Evolutionary conservation across 2,113 vertebrate genomes (phyloP).

Genomic region (Nasalis larvatus): DNA sequence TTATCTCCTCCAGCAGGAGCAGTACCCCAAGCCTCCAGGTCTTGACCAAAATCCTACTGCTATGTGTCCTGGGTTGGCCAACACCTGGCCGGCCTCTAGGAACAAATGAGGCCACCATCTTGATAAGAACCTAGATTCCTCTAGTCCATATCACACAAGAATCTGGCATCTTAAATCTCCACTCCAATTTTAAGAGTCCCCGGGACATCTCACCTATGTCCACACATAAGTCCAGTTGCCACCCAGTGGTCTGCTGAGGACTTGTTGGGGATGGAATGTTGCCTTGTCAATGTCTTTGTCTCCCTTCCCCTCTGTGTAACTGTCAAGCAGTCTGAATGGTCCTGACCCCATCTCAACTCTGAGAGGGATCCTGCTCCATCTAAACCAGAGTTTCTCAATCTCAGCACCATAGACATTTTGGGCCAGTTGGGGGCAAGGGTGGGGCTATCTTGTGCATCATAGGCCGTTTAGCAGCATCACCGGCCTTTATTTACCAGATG

Average conservation of each 20-base stretch:
- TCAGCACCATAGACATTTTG: background rate
- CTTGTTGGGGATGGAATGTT: background rate
- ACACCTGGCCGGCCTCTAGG: background rate
- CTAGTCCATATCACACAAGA: background rate
- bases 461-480: background rate
- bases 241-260: background rate
- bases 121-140: background rate
- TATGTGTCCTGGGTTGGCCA: background rate
- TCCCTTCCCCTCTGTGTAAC: too few relatives aligned
- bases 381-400: background rate
- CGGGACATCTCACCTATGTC: background rate
- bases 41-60: background rate
- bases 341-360: background rate
- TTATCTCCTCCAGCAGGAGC: background rate
- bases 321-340: background rate
- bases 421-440: background rate
- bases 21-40: background rate
- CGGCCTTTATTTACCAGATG: background rate
- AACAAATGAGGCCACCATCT: background rate
- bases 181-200: background rate
- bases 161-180: background rate
- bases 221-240: conserved; percentile 18
- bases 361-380: background rate
- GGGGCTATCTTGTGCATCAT: background rate
- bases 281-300: background rate